Evolutionary conservation across 1,140 invertebrate species (phyloP).

Genomic region (Meloidogyne floridensis): DNA sequence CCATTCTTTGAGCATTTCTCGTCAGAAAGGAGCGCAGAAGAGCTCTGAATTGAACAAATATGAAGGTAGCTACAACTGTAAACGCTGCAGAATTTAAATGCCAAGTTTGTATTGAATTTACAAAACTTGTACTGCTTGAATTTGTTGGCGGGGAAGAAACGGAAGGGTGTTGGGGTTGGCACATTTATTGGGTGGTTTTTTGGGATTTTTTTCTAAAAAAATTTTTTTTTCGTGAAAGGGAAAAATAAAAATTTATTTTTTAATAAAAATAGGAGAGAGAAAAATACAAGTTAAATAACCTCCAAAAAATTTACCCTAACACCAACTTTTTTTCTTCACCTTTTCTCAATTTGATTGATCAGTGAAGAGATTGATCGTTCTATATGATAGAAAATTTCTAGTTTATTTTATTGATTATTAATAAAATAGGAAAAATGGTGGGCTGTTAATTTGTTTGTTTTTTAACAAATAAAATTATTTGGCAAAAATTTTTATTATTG

Average conservation of each 20-base stretch:
- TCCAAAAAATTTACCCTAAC: neutral
- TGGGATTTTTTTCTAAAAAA: neutral
- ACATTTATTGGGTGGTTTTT: neutral
- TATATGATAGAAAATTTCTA: neutral
- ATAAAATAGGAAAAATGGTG: neutral
- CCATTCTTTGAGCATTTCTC: neutral
- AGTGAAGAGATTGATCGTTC: neutral
- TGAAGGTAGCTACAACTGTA: slow-evolving; percentile 22
- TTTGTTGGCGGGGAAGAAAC: slow-evolving; percentile 5
- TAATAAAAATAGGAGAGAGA: neutral
- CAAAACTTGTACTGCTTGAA: neutral
- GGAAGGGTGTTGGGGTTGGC: slow-evolving; percentile 8
- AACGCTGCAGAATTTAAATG: slow-evolving; percentile 16
- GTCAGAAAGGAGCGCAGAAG: neutral
- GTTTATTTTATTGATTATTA: neutral
- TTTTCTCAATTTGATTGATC: slow-evolving; percentile 4
- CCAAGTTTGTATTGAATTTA: slow-evolving; percentile 11
- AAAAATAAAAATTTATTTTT: neutral
- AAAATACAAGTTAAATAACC: neutral
- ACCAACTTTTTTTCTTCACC: neutral
- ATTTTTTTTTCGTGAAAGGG: neutral
- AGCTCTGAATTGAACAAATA: slow-evolving; percentile 22
- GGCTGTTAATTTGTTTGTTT: too few species aligned
- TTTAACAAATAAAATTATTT: neutral
- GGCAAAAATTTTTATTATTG: neutral